Evolutionary conservation across 2,113 vertebrate species (phyloP).

Genomic region (Opisthocomus hoazin): DNA sequence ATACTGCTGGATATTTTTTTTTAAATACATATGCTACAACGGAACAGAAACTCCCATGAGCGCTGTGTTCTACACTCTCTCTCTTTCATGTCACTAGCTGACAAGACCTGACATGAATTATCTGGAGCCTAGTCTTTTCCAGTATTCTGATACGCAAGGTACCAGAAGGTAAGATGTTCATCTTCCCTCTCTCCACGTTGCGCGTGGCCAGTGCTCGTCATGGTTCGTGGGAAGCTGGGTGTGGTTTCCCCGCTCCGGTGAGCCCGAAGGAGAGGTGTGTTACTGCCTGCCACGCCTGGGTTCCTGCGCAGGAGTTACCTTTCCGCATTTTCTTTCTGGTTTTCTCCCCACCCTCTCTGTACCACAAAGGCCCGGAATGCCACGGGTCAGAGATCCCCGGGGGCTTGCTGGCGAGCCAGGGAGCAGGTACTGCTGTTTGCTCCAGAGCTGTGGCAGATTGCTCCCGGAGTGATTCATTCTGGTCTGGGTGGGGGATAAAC

Average conservation of each 20-base stretch:
- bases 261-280: neutral
- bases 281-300: too few relatives aligned
- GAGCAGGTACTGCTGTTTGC: neutral
- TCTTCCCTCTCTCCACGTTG: neutral
- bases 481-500: neutral
- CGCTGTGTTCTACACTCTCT: fast-evolving
- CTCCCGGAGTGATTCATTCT: neutral
- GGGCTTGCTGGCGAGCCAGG: neutral
- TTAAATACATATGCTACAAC: neutral
- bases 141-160: neutral
- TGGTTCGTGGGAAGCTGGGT: neutral
- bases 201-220: neutral
- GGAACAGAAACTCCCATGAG: neutral
- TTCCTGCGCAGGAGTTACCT: neutral
- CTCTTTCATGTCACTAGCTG: neutral
- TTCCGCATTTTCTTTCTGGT: neutral
- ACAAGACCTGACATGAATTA: slow-evolving; percentile 2
- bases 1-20: neutral
- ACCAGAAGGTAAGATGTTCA: neutral
- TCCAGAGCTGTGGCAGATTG: neutral
- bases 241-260: neutral
- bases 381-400: neutral
- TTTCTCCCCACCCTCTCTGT: neutral
- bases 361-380: neutral
- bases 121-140: slow-evolving; percentile 1